Evolutionary conservation across 2,888 invertebrate genomes (phyloP).

Genomic region (Eupithecia subfuscata): DNA sequence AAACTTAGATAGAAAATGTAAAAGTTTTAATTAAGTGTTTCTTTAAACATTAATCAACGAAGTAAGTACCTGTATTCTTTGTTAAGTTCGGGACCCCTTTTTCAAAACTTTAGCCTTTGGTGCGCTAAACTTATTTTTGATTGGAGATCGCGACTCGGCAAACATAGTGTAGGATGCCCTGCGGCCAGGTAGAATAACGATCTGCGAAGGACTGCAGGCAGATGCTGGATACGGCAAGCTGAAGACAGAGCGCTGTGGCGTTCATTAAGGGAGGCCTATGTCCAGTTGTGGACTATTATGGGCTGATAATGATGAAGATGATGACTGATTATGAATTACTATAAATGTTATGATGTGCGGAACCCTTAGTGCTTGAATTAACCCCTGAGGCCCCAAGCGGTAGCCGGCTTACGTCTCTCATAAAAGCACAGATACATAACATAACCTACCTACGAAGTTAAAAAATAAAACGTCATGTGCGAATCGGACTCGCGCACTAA

Average conservation of each 20-base stretch:
- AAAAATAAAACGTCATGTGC: too few species aligned
- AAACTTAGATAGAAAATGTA: neutral
- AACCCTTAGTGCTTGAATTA: neutral
- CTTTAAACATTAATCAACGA: neutral
- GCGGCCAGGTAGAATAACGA: too few species aligned
- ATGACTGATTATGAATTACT: neutral
- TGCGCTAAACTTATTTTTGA: neutral
- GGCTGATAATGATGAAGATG: neutral
- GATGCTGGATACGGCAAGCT: too few species aligned
- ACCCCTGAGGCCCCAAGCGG: too few species aligned
- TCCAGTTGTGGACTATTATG: too few species aligned
- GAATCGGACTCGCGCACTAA: too few species aligned
- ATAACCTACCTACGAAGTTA: too few species aligned
- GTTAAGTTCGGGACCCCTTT: neutral
- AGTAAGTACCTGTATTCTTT: neutral
- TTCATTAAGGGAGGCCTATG: too few species aligned
- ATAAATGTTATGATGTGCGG: neutral
- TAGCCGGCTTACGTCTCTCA: too few species aligned
- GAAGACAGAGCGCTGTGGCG: too few species aligned
- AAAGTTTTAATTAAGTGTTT: neutral
- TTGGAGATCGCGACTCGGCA: neutral
- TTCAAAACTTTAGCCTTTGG: neutral
- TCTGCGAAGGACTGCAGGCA: neutral
- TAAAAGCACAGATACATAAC: too few species aligned
- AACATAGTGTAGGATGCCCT: neutral